A percentile compares a stretch with the other conserved stretches of the same genome.
Conservation (phyloP, 1,140 invertebrate species). For the Dinothrombium tinctorium region DNA sequence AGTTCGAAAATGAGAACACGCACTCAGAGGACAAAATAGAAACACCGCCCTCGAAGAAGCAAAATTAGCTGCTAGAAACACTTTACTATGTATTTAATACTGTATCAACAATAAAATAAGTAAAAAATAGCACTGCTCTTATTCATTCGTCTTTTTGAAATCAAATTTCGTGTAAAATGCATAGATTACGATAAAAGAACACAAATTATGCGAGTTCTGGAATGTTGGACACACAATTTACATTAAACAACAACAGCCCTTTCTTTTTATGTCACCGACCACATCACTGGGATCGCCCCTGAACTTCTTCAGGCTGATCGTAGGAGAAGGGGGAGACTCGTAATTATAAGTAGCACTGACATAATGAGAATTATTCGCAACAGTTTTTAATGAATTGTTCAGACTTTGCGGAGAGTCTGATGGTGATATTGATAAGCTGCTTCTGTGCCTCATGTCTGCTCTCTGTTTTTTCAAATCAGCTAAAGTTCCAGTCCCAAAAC, state of each 20-base stretch:
- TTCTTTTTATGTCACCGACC: conserved; percentile 15
- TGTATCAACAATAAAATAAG: too few relatives aligned
- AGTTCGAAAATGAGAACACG: too few relatives aligned
- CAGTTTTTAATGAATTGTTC: background rate
- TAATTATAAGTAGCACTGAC: conserved; percentile 7
- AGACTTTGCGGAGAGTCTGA: background rate
- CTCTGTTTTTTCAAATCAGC: conserved; percentile 72
- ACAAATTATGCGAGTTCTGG: too few relatives aligned
- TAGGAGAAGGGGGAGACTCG: conserved; percentile 17
- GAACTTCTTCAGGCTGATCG: conserved; percentile 16
- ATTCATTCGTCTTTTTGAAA: too few relatives aligned
- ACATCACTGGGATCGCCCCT: conserved; percentile 18
- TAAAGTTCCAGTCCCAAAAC: conserved; percentile 26
- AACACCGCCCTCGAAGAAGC: too few relatives aligned
- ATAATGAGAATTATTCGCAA: background rate
- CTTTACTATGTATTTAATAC: too few relatives aligned
- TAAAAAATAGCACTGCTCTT: too few relatives aligned
- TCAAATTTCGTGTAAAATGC: too few relatives aligned
- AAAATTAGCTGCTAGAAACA: too few relatives aligned
- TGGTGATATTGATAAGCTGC: conserved; percentile 1
- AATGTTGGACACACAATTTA: too few relatives aligned
- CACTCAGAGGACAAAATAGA: too few relatives aligned
- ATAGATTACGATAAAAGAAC: too few relatives aligned
- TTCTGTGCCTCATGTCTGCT: conserved; percentile 21
- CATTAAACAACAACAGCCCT: conserved; percentile 14